Base-by-base conservation (phyloP, 2,113 vertebrate species). In the Hystrix brachyura region DNA sequence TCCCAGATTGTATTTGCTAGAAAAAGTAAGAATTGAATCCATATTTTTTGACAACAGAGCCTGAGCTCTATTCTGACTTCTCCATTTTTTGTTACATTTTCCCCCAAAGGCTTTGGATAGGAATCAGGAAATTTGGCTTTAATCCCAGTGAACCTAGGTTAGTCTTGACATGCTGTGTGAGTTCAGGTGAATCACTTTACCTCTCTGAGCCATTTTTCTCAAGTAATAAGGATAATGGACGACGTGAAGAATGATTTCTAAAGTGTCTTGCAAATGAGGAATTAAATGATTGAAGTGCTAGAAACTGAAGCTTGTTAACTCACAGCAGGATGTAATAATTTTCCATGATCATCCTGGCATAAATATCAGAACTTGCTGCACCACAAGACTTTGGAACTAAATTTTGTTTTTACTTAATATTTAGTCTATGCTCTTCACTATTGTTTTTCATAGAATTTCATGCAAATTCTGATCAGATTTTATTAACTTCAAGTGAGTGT, bases 361-460 rank as follows among this genome's bases (percentile, higher is more conserved):
- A 90, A 64, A 57, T 81, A n/a, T 88, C 81, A 92, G 59, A 62
- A 85, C 81, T 85, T 62, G 21, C 27, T 80, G 3, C 1, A 64
- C 19, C 60, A 85, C 23, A 83, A 67, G 83, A 62, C 19, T 96
- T 96, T 90, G 3, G 89, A 91, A 90, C 91, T 76, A 91, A 90
- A 86, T 71, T 90, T 86, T 90, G 87, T 72, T 97, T 97, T 93
- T 82, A 51, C 46, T 92, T 95, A 90, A 84, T 92, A 96, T 96
- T 96, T 96, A 90, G 62, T 48, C 32, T 81, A 6, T 72, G 3
- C 18, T 64, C 7, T n/a, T 67, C 80, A 46, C 81, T 85, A 25
- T 62, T 27, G 87, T 55, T 79, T 59, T 21, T 34, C 74, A 43
- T 71, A 72, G 62, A 80, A 87, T 94, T 93, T 34, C 38, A 81